phyloP scores from a whole-genome alignment of 2,113 vertebrate genomes.

The Rousettus leschenaultii region DNA sequence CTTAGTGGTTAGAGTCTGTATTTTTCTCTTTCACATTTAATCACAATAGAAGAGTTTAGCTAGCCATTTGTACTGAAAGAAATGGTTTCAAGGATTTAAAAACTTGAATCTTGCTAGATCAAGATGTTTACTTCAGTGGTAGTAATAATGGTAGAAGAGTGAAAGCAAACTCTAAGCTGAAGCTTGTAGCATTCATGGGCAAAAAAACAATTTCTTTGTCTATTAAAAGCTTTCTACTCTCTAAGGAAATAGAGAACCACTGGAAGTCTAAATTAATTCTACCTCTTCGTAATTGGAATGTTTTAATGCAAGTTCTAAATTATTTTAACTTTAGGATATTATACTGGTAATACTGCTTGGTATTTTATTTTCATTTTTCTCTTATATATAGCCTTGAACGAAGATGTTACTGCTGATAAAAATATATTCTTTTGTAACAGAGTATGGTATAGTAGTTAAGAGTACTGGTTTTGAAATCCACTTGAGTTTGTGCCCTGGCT shows the following conservation, averaged over 20 bases:
- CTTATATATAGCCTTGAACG: background rate
- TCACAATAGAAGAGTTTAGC: background rate
- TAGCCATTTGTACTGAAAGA: background rate
- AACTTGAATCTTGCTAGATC: background rate
- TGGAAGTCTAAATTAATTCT: background rate
- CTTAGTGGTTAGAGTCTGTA: background rate
- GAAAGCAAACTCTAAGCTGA: background rate
- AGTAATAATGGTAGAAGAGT: background rate
- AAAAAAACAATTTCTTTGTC: background rate
- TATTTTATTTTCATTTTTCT: constrained; percentile 3
- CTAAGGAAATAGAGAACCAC: background rate
- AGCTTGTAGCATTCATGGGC: background rate
- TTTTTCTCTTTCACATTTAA: background rate
- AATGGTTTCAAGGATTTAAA: background rate
- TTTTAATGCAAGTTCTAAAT: background rate
- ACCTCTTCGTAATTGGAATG: background rate
- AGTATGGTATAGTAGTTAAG: background rate
- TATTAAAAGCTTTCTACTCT: background rate
- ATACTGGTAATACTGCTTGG: background rate
- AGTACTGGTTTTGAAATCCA: background rate
- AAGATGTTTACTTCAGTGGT: background rate
- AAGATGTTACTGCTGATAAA: background rate
- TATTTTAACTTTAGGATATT: background rate
- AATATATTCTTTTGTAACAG: background rate
- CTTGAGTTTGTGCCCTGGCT: background rate